Percentiles rank a stretch among this genome's conserved stretches.
Conservation (phyloP, 2,113 vertebrate species). For the Prolemur simus region DNA sequence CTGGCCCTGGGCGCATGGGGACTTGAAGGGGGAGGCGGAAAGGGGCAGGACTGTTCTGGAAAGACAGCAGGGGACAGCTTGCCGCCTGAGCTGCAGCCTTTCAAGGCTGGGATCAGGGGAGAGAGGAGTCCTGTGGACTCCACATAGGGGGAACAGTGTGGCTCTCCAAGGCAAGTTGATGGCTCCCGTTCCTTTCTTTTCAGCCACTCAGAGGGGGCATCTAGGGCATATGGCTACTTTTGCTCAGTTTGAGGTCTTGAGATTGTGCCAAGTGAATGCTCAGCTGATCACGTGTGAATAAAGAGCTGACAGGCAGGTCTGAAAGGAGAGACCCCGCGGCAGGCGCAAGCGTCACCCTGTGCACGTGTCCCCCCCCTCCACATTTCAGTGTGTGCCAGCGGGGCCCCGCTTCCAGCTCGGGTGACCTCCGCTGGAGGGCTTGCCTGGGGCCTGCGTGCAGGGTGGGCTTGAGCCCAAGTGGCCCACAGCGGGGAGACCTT, state of each 20-base stretch:
- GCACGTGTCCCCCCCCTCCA: background rate
- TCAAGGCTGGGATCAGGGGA: background rate
- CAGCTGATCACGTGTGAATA: background rate
- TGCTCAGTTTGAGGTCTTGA: background rate
- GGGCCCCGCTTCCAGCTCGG: background rate
- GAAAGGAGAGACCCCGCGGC: background rate
- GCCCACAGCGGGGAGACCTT: background rate
- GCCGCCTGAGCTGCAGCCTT: background rate
- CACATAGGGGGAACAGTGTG: background rate
- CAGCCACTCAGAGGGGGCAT: background rate
- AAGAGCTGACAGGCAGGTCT: background rate
- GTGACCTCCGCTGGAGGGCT: background rate
- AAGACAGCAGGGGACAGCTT: slow-evolving; percentile 12
- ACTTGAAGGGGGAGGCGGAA: background rate
- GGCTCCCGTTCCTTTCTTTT: background rate
- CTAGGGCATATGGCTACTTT: background rate
- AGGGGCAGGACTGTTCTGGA: background rate
- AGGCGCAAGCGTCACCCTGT: background rate
- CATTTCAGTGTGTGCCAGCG: background rate
- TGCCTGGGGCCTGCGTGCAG: background rate
- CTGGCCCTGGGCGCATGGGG: background rate
- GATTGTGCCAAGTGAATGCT: background rate
- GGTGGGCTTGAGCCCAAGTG: background rate
- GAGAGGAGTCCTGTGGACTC: background rate
- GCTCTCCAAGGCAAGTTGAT: background rate